phyloP scores from a whole-genome alignment of 1,140 invertebrate species.

The Pissodes strobi region DNA sequence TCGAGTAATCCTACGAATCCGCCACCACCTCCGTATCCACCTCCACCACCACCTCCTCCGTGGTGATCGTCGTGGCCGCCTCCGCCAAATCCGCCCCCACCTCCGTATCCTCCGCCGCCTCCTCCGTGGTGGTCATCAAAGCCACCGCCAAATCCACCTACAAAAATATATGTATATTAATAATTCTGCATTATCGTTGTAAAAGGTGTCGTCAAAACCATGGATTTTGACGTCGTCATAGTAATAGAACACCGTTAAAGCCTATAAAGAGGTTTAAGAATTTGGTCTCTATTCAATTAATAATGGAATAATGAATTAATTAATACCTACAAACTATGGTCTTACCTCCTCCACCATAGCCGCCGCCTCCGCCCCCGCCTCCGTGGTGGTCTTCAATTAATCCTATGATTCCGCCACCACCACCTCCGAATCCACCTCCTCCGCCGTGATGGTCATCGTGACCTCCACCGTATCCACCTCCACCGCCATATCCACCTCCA shows the following conservation, averaged over 20 bases:
- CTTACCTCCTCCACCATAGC: too few species aligned
- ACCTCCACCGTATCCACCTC: constrained; percentile 37
- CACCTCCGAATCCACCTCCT: constrained; percentile 18
- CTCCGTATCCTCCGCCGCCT: constrained; percentile 36
- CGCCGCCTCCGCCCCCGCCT: constrained; percentile 22
- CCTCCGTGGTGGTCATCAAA: constrained; percentile 35
- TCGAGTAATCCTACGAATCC: constrained; percentile 17
- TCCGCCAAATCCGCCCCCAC: constrained; percentile 9
- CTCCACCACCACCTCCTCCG: constrained; percentile 30
- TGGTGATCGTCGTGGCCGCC: constrained; percentile 38
- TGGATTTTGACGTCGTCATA: too few species aligned
- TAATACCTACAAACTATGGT: too few species aligned
- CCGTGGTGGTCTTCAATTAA: constrained; percentile 7
- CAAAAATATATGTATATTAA: too few species aligned
- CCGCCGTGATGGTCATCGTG: constrained; percentile 25
- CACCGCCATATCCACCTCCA: constrained; percentile 25
- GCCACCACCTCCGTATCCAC: constrained; percentile 28
- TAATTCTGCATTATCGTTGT: too few species aligned
- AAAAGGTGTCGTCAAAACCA: too few species aligned
- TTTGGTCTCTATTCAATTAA: too few species aligned
- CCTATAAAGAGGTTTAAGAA: too few species aligned
- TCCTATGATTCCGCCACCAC: not conserved
- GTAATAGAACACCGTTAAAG: too few species aligned
- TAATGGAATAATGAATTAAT: too few species aligned
- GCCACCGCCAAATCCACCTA: constrained; percentile 37